phyloP scores from a whole-genome alignment of 2,797 vertebrate species.

The Telmatherina bonti region DNA sequence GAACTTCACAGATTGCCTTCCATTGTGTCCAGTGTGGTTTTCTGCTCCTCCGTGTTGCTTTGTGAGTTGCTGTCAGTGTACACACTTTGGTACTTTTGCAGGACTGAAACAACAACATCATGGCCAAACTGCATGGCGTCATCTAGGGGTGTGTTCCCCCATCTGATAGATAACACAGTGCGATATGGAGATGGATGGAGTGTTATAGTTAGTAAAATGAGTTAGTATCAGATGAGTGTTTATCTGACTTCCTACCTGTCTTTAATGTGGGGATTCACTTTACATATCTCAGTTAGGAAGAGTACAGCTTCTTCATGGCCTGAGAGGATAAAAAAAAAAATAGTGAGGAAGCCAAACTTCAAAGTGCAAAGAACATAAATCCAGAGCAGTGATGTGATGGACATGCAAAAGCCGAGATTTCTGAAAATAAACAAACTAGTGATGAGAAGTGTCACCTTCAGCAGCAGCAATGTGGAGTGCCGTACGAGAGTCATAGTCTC shows the following conservation, averaged over 20 bases:
- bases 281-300: conserved; percentile 89
- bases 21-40: conserved; percentile 62
- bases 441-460: conserved; percentile 85
- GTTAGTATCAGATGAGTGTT: background rate
- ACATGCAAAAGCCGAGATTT: conserved; percentile 20
- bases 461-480: conserved; percentile 93
- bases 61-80: conserved; percentile 57
- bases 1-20: conserved; percentile 70
- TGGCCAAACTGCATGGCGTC: conserved; percentile 89
- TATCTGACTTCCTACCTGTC: conserved; percentile 84
- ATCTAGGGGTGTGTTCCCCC: conserved; percentile 90
- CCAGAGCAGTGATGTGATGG: conserved; percentile 2
- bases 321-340: conserved; percentile 60
- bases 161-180: conserved; percentile 75
- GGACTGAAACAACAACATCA: conserved; percentile 80
- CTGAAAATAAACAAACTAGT: conserved; percentile 21
- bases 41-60: conserved; percentile 64
- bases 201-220: conserved; percentile 14
- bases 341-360: background rate
- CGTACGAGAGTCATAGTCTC: conserved; percentile 94
- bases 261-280: conserved; percentile 88
- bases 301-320: conserved; percentile 86
- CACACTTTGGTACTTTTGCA: conserved; percentile 85
- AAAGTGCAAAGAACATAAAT: background rate
- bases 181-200: conserved; percentile 16